These are phyloP conservation scores for Copidosoma aretas DNA, from an alignment of 2,888 invertebrate genomes.

Conservation along the genomic window DNA sequence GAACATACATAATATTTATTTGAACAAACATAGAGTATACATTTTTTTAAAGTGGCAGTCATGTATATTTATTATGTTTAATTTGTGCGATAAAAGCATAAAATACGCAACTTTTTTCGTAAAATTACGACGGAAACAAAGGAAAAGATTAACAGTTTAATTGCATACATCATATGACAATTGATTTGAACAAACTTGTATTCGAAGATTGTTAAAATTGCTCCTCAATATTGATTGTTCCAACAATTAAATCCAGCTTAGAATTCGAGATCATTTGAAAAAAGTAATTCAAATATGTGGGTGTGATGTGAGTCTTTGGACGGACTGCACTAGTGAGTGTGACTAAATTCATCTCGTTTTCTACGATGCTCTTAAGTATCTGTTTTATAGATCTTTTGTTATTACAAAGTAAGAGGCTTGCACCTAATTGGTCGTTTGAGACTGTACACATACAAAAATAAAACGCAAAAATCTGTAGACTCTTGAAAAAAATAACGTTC, in stretches of 20 bases:
- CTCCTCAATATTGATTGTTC: not conserved
- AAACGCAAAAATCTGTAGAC: conserved; percentile 14
- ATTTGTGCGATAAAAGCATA: not conserved
- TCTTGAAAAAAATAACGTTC: conserved; percentile 22
- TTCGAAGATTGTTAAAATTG: not conserved
- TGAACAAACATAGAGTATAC: not conserved
- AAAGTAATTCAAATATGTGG: conserved; percentile 22
- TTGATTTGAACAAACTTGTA: not conserved
- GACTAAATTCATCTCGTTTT: conserved; percentile 1
- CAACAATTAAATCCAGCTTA: not conserved
- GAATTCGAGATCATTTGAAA: conserved; percentile 32
- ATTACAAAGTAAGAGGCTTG: conserved; percentile 20
- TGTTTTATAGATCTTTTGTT: not conserved
- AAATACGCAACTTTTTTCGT: not conserved
- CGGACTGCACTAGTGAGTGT: conserved; percentile 44
- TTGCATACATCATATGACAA: no score
- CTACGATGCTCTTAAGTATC: not conserved
- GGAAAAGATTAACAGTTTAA: not conserved
- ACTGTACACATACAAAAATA: conserved; percentile 27
- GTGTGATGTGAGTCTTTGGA: conserved; percentile 42
- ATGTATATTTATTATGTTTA: not conserved
- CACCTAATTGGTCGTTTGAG: conserved; percentile 34
- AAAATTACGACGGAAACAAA: not conserved
- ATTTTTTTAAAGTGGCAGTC: not conserved
- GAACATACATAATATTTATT: not conserved